Conservation (phyloP, 2,113 vertebrate species). For the Dendrocopos noguchii region DNA sequence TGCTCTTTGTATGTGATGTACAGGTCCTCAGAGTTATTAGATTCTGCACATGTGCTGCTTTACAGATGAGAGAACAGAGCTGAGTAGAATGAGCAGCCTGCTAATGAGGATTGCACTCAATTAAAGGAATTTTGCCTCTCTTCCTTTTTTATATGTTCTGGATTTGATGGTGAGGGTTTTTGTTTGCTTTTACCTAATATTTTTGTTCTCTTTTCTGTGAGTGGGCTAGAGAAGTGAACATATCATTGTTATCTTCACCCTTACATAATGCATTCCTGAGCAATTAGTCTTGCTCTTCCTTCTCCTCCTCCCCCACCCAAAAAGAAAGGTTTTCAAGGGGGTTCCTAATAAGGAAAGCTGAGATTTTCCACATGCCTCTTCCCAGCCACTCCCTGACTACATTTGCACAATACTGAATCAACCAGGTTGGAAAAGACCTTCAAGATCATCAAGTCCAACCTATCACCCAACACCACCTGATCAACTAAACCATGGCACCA, state of each 20-base stretch:
- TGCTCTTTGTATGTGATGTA: background rate
- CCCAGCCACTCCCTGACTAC: background rate
- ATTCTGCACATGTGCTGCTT: background rate
- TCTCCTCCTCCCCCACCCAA: too few relatives aligned
- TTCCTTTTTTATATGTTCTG: too few relatives aligned
- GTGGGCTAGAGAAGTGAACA: background rate
- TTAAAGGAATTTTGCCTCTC: too few relatives aligned
- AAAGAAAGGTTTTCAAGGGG: background rate
- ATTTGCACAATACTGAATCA: too few relatives aligned
- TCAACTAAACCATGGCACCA: too few relatives aligned
- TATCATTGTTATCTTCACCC: background rate
- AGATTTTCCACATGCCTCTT: background rate
- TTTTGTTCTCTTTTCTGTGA: background rate
- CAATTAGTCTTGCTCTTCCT: background rate
- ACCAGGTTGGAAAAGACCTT: too few relatives aligned
- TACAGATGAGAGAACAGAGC: background rate
- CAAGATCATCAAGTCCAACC: too few relatives aligned
- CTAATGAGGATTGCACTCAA: background rate
- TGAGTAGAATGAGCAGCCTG: background rate
- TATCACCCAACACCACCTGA: too few relatives aligned
- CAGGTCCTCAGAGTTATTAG: background rate
- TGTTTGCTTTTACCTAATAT: too few relatives aligned
- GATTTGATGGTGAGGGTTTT: too few relatives aligned
- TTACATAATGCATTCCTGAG: background rate
- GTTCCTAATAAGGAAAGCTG: background rate